Evolutionary conservation across 1,140 invertebrate genomes (phyloP).

Genomic region (Holotrichia oblita): DNA sequence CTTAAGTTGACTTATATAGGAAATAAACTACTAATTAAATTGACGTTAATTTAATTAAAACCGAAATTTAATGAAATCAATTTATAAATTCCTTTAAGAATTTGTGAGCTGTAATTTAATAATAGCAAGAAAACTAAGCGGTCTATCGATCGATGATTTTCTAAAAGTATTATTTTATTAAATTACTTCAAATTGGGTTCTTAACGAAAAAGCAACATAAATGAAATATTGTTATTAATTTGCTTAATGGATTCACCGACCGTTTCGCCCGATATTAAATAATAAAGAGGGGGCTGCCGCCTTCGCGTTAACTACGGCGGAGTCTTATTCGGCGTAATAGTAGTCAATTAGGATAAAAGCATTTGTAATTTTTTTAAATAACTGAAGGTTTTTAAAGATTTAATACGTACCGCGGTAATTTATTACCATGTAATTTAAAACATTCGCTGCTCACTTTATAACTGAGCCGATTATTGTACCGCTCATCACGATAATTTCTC

Average conservation of each 20-base stretch:
- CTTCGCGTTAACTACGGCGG: neutral
- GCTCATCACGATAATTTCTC: constrained; percentile 17
- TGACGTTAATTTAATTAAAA: neutral
- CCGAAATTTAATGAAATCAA: neutral
- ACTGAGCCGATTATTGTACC: neutral
- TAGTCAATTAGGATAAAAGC: constrained; percentile 36
- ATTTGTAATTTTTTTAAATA: constrained; percentile 33
- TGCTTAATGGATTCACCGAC: constrained; percentile 28
- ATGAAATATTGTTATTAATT: constrained; percentile 36
- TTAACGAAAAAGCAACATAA: constrained; percentile 10
- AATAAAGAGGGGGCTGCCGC: constrained; percentile 21
- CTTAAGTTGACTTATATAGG: no score
- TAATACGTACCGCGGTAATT: constrained; percentile 17
- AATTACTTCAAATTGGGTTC: constrained; percentile 24
- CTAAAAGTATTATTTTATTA: constrained; percentile 5
- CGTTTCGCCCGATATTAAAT: constrained; percentile 16
- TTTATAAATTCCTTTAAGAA: neutral
- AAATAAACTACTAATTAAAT: no score
- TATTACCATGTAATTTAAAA: constrained; percentile 9
- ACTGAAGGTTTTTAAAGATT: constrained; percentile 31
- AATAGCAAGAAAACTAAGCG: neutral
- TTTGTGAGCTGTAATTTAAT: neutral
- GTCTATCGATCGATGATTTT: constrained; percentile 11
- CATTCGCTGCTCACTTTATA: constrained; percentile 9
- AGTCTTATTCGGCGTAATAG: constrained; percentile 23